These are phyloP conservation scores for Hipparchia semele DNA, from an alignment of 2,888 invertebrate species.

Conservation along the genomic window DNA sequence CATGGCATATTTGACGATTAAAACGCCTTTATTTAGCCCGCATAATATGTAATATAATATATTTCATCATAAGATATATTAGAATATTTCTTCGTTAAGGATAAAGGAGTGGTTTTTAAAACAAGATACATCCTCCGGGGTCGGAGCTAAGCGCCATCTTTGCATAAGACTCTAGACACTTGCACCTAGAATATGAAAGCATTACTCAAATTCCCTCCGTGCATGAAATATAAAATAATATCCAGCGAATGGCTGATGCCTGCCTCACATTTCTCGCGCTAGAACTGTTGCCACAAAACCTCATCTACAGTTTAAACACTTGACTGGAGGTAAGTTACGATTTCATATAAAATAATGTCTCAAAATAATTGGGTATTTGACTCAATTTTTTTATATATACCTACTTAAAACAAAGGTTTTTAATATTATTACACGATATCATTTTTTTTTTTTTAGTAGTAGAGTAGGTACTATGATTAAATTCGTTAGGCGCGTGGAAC, in stretches of 20 bases:
- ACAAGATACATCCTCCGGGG: neutral
- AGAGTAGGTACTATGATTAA: too few species aligned
- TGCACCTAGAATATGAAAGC: slow-evolving; percentile 13
- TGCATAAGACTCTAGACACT: slow-evolving; percentile 2
- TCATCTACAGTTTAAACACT: neutral
- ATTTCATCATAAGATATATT: too few species aligned
- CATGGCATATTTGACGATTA: too few species aligned
- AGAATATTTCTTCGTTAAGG: too few species aligned
- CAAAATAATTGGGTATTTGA: neutral
- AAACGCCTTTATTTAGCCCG: too few species aligned
- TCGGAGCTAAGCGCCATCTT: neutral
- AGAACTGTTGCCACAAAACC: neutral
- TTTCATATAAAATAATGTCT: neutral
- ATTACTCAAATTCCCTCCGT: slow-evolving; percentile 11
- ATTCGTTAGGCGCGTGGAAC: too few species aligned
- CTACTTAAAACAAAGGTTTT: too few species aligned
- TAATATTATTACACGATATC: too few species aligned
- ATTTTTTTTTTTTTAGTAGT: too few species aligned
- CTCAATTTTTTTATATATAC: too few species aligned
- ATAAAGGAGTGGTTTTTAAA: neutral
- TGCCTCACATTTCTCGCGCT: neutral
- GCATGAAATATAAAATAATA: slow-evolving; percentile 23
- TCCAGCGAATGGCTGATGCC: slow-evolving; percentile 2
- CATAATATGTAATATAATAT: too few species aligned
- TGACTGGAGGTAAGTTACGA: neutral